These are phyloP conservation scores for Hippocampus kuda DNA, from an alignment of 2,797 vertebrate species.

Conservation along the genomic window DNA sequence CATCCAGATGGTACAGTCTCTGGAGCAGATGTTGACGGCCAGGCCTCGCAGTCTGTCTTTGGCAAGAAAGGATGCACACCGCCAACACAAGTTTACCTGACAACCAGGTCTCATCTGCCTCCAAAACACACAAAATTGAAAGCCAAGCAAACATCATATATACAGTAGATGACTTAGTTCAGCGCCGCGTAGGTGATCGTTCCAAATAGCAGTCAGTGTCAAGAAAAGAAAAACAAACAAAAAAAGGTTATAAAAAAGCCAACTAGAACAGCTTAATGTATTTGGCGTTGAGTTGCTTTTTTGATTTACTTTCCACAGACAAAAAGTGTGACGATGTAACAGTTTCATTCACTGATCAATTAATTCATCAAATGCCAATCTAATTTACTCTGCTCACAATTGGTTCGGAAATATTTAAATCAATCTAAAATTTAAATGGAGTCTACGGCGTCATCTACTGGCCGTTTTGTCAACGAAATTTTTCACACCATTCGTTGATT, in stretches of 20 bases:
- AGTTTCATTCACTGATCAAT: not conserved
- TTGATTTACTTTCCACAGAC: not conserved
- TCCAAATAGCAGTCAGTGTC: no score
- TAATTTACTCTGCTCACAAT: not conserved
- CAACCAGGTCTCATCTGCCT: constrained; percentile 50
- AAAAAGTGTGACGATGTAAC: not conserved
- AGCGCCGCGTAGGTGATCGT: no score
- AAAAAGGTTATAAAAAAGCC: no score
- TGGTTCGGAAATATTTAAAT: no score
- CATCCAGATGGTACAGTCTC: constrained; percentile 64
- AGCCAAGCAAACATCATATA: no score
- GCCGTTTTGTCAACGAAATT: not conserved
- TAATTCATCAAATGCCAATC: not conserved
- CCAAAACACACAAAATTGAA: constrained; percentile 14
- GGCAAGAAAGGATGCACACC: constrained; percentile 52
- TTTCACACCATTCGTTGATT: not conserved
- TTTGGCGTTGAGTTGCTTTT: not conserved
- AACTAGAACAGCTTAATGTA: no score
- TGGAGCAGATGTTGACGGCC: constrained; percentile 72
- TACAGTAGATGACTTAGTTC: no score
- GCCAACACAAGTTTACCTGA: constrained; percentile 50
- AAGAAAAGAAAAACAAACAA: no score
- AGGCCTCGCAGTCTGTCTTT: constrained; percentile 58
- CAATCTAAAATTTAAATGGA: not conserved
- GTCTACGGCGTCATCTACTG: not conserved